Base-by-base conservation (phyloP, 2,888 invertebrate genomes). In the Amiota communis region DNA sequence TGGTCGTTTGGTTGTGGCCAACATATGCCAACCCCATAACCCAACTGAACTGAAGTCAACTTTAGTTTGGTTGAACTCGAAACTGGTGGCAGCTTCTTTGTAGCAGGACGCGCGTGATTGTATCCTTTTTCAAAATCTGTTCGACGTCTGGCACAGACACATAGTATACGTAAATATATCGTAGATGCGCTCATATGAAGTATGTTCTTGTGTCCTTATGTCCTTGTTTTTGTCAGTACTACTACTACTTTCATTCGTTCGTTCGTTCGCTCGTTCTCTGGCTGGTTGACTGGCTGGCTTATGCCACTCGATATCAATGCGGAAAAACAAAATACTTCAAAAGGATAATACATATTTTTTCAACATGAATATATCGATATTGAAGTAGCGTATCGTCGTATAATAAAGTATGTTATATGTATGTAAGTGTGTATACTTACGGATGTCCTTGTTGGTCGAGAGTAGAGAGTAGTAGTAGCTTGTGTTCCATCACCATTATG, bases 281-380 rank as follows among this genome's bases (percentile, higher is more conserved):
- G 4, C 3, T 17, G n/a, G n/a, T n/a, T n/a, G n/a, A n/a, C n/a
- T n/a, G 17, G 9, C 46, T 20, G 23, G 4, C 3, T 17, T 23
- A 11, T 59, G 23, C 59, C 17, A 56, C 63, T 76, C 72, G 76
- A 80, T 77, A 80, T 36, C 36, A 36, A 36, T 81, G 84, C 77
- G 76, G 79, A 77, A 81, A 80, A 79, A 80, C 80, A 78, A 81
- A 77, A 75, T 75, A 76, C 75, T 81, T 80, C 72, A 72, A 74
- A 74, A 76, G 74, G 74, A 67, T 71, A 83, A 81, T 68, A 53
- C 82, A 81, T 64, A 76, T 65, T 49, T 69, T 68, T 68, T 53
- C 36, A 68, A 68, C 67, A 53, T 68, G 74, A 80, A 79, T 81
- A 82, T 84, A 83, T 85, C 86, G 83, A 84, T 84, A 53, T 20